Base-by-base conservation (phyloP, 2,797 vertebrate genomes). In the Macropodus opercularis region DNA sequence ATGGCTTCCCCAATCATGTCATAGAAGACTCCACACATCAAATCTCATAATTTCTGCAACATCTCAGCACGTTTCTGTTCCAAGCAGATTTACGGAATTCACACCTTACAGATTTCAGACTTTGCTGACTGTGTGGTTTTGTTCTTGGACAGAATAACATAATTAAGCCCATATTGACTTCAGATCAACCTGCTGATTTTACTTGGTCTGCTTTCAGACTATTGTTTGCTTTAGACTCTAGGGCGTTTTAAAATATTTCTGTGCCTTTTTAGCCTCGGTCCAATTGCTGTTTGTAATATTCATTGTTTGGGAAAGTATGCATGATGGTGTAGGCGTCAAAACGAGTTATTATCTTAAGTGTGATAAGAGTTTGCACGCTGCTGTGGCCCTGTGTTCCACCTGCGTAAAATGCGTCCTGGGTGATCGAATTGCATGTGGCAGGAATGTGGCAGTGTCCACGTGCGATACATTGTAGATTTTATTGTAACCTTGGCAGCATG, bases 241-340 rank as follows among this genome's bases (percentile, higher is more conserved):
- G 53, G 23, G 41, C 34, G 26, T 65, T 80, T 66, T 64, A 23
- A 72, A 80, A 70, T 63, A 58, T 56, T 56, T 38, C 53, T 19
- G 19, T 41, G 32, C 40, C 41, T 55, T 41, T 24, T 18, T 1
- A 17, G 61, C 64, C 42, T 63, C 29, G 8, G 55, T 53, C 32
- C 27, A 66, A 67, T 65, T 19, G 32, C 63, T 51, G 29, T 69
- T 72, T 74, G 53, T 52, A 22, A 44, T 64, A 56, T 77, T 56
- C 74, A 56, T 63, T 11, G 3, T 26, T 43, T 38, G 57, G 68
- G 53, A 67, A 62, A 52, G 26, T 52, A 55, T 24, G 21, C 23
- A 49, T 49, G 24, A 69, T 68, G 73, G 62, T 77, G 54, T 47
- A 11, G 15, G 53, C 36, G 36, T 63, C 56, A 39, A 44, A 63